Evolutionary conservation across 2,888 invertebrate genomes (phyloP).

Genomic region (Minunthozetes semirufus): DNA sequence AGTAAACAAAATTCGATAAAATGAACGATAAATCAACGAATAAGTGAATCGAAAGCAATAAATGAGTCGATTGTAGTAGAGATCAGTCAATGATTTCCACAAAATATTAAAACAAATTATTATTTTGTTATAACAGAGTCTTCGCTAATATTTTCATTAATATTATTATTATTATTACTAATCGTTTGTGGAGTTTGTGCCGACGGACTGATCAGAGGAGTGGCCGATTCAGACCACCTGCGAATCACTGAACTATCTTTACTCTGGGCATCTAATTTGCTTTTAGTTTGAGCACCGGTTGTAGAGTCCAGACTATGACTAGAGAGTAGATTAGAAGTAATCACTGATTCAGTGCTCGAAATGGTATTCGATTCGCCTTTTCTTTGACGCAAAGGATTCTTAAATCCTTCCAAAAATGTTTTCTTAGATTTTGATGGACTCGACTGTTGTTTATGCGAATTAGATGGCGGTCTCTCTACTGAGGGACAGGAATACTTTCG

Average conservation of each 20-base stretch:
- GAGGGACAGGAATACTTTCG: slow-evolving; percentile 37
- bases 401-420: slow-evolving; percentile 35
- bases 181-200: slow-evolving; percentile 4
- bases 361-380: slow-evolving; percentile 8
- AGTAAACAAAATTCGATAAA: too few relatives aligned
- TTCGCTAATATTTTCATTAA: too few relatives aligned
- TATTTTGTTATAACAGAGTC: not conserved
- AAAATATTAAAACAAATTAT: not conserved
- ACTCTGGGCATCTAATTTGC: slow-evolving; percentile 35
- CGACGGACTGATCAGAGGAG: slow-evolving; percentile 33
- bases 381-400: slow-evolving; percentile 29
- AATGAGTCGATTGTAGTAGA: not conserved
- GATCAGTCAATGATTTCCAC: not conserved
- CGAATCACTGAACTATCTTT: slow-evolving; percentile 40
- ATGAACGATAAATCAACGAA: not conserved
- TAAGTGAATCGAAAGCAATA: not conserved
- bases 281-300: slow-evolving; percentile 36
- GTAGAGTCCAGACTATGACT: slow-evolving; percentile 42
- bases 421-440: slow-evolving; percentile 35
- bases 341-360: not conserved
- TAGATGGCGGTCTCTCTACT: not conserved
- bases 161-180: slow-evolving; percentile 6
- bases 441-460: slow-evolving; percentile 9
- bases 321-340: slow-evolving; percentile 33
- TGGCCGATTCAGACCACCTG: slow-evolving; percentile 42